Evolutionary conservation across 2,113 vertebrate species (phyloP).

Genomic region (Hoplias malabaricus): DNA sequence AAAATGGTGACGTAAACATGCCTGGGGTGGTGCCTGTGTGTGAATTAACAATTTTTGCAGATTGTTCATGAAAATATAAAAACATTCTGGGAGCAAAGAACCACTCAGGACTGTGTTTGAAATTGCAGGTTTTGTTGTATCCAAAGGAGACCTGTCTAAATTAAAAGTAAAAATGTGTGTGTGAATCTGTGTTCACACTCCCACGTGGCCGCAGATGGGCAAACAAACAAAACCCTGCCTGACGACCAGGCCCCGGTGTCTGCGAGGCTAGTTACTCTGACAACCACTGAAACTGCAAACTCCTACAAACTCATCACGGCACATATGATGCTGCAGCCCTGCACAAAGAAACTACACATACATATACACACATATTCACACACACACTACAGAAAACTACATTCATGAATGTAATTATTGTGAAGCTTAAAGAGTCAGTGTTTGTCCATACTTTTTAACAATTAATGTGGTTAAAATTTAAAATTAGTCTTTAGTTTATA

Average conservation of each 20-base stretch:
- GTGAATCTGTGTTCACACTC: conserved; percentile 6
- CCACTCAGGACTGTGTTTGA: neutral
- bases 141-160: conserved; percentile 5
- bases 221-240: conserved; percentile 8
- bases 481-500: no score
- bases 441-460: no score
- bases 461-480: no score
- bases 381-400: no score
- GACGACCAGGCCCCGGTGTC: neutral
- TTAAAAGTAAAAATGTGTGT: conserved; percentile 21
- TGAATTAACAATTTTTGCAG: no score
- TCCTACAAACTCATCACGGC: neutral
- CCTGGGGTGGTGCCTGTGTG: no score
- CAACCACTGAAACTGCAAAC: neutral
- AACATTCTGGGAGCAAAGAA: neutral
- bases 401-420: no score
- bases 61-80: neutral
- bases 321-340: neutral
- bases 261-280: conserved; percentile 21
- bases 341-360: conserved; percentile 23
- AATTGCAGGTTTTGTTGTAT: neutral
- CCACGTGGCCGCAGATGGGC: conserved; percentile 14
- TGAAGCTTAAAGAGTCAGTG: no score
- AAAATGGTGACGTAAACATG: no score
- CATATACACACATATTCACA: no score